Evolutionary conservation across 2,888 invertebrate species (phyloP), one percentile per base, ranked within the genome.

Genomic region (Ethmia dodecea): DNA sequence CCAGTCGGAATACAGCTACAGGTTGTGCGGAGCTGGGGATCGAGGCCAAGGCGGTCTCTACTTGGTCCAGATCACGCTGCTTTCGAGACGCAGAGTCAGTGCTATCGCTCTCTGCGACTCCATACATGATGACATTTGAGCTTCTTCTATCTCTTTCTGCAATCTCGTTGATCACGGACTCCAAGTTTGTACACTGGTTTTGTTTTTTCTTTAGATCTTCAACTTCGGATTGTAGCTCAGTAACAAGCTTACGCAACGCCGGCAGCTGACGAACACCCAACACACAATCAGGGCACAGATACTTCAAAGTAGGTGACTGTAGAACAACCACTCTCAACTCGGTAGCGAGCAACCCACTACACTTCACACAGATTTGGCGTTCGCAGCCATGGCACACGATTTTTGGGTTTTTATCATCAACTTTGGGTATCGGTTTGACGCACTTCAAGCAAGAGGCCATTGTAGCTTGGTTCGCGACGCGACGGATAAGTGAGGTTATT

Each of bases 371-470:
- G 10, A 33, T 33, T 10, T 33, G 33, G 20, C 33, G 27, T 15
- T 33, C 33, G 12, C 33, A 33, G 9, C 27, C 27, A 13, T 33
- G 28, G 13, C 28, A 33, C 27, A 18, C 18, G 11, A 33, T 33
- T 27, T 33, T 33, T 1, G 33, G 33, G 12, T 33, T 33, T 33
- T 26, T 26, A 13, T 26, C 33, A 13, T 33, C 28, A 9, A 18
- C 9, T 33, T 33, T 33, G 5, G 30, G 30, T 11, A 30, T 30
- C 4, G 4, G n/a, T 8, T 18, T 16, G 2, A 11, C 16, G 3
- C 30, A 30, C 14, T 30, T 30, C 12, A 16, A 6, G 9, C 11
- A 30, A 1, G 5, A n/a, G 20, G 8, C 11, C 13, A 18, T 18
- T 10, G 13, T 5, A 12, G 3, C 4, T n/a, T n/a, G 11, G 3